Evolutionary conservation across 2,797 vertebrate species (phyloP), one percentile per base, ranked within the genome.

Genomic region (Macropodus opercularis): DNA sequence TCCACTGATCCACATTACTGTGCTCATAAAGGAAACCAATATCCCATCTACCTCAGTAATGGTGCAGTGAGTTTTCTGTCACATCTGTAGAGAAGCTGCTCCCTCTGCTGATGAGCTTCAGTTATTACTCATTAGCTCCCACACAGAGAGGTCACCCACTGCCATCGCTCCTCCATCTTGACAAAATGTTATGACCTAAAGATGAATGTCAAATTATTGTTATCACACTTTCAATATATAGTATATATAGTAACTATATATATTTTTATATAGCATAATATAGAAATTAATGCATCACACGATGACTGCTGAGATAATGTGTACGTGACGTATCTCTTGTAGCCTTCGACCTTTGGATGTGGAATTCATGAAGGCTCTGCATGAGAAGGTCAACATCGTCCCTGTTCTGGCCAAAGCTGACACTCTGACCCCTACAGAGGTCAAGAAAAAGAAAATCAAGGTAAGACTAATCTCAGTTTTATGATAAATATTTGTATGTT

Each of bases 341-440:
- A 99, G 97, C 62, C 94, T 99, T 40, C 93, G 97, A 44, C 96
- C 97, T 41, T 60, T 99, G 87, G 97, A 98, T 6, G 94, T 99
- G 77, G 96, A 98, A 66, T 99, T 98, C 71, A 98, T 99, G 94
- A 95, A 90, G 73, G 97, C 97, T 29, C 91, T 98, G 31, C 97
- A 99, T 42, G 95, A 97, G 87, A 95, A 96, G 3, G 97, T 99
- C 35, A 99, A 99, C 90, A 96, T 99, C 0, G 97, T 98, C 51
- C 97, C 97, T 0, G 86, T 99, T 49, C 83, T 99, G 84, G 96
- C 96, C 49, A 99, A 99, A 90, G 96, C 97, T 0, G 97, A 99
- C 86, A 97, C 96, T 0, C 90, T 98, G 81, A 98, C 96, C 24
- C 96, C 96, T 0, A 58, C 69, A 0, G 97, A 99, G 89, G 94